Evolutionary conservation across 2,113 vertebrate species (phyloP).

Genomic region (Eulemur macaco): DNA sequence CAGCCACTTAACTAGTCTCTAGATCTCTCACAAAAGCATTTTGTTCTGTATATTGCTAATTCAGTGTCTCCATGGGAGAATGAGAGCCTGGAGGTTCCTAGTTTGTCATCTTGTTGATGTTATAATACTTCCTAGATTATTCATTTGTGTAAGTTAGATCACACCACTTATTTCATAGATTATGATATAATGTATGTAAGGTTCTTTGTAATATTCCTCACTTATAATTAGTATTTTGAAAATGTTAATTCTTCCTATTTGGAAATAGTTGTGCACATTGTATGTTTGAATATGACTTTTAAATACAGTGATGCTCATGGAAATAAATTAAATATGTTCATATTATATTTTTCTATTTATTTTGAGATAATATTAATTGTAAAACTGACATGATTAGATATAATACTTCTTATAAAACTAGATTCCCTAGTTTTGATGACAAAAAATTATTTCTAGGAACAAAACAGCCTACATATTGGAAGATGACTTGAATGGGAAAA

Average conservation of each 20-base stretch:
- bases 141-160: neutral
- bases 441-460: slow-evolving; percentile 26
- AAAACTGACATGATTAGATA: neutral
- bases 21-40: neutral
- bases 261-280: neutral
- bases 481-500: neutral
- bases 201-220: neutral
- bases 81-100: neutral
- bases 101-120: neutral
- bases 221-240: neutral
- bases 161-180: neutral
- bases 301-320: neutral
- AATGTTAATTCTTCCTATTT: neutral
- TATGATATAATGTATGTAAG: neutral
- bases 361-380: neutral
- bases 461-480: neutral
- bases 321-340: neutral
- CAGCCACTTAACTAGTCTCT: neutral
- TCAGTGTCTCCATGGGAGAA: neutral
- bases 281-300: neutral
- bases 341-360: neutral
- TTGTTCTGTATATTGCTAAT: neutral
- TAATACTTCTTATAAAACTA: neutral
- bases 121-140: neutral
- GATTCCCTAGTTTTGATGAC: neutral